Base-by-base conservation (phyloP, 2,888 invertebrate species). In the Chymomyza fuscimana region DNA sequence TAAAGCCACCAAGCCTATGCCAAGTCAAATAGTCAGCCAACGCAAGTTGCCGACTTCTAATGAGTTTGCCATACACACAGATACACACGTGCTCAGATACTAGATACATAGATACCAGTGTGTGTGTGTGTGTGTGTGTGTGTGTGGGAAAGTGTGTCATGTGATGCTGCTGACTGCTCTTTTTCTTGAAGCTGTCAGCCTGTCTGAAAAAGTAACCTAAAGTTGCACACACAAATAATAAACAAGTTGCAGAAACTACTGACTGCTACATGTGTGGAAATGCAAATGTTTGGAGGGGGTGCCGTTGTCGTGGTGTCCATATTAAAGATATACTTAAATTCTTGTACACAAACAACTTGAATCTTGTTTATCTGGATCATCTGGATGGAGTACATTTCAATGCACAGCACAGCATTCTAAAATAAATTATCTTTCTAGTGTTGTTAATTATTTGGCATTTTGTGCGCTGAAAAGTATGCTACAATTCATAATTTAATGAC, bases 401-500 rank as follows among this genome's bases (percentile, higher is more conserved):
- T 16, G 16, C 16, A 54, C 16, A 54, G 54, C 5, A 19, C 32
- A 32, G 32, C 32, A 32, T 32, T 32, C 32, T 25, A 25, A 25
- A 25, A 25, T 25, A 25, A 25, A 25, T 25, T 25, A 25, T 25
- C 25, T 25, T 25, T 25, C 25, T 25, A 25, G 25, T 25, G 25
- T 25, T 25, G 25, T 25, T 25, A 25, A 25, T 25, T 25, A 25
- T 25, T 25, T 25, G 25, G 25, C 25, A 25, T 25, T 25, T 25
- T 25, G 32, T 32, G 88, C 77, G 87, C 74, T 83, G 87, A 87
- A 83, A 85, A 87, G 80, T 82, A 71, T 82, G 86, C 40, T 12
- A 46, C 86, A 73, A 76, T 73, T 81, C 87, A 85, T 85, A 85
- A 85, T 85, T 85, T 85, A 85, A 87, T 88, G 88, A 85, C 88